Evolutionary conservation across 2,113 vertebrate species (phyloP).

Genomic region (Rhodinocichla rosea): DNA sequence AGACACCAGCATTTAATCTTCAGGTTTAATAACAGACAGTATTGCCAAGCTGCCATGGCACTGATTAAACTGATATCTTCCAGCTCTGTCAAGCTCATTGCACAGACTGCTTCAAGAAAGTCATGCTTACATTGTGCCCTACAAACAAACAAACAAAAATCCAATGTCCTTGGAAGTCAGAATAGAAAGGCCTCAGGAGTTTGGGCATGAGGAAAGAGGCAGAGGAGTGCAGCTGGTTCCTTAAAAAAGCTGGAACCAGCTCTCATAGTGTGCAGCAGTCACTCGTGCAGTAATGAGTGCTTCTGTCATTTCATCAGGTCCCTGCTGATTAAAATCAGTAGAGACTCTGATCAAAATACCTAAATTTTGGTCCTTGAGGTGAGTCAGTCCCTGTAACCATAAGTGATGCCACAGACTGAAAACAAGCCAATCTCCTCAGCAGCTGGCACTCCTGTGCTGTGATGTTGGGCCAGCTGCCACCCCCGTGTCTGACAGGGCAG

Average conservation of each 20-base stretch:
- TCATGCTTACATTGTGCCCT: background rate
- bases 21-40: background rate
- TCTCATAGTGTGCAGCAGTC: background rate
- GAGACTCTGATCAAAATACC: background rate
- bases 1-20: background rate
- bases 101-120: background rate
- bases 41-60: background rate
- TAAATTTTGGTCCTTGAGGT: background rate
- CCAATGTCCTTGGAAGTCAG: background rate
- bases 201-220: fast-evolving
- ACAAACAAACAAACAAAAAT: background rate
- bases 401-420: background rate
- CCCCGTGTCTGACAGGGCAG: background rate
- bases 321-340: background rate
- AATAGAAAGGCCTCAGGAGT: background rate
- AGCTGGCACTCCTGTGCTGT: fast-evolving
- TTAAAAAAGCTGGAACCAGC: background rate
- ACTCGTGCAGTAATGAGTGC: background rate
- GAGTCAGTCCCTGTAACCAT: background rate
- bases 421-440: background rate
- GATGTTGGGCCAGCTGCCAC: fast-evolving
- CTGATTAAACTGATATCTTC: background rate
- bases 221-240: fast-evolving
- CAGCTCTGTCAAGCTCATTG: background rate
- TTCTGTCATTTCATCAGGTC: background rate